Percentiles rank a stretch among this genome's conserved stretches.
These are phyloP conservation scores for Cydia splendana DNA, from an alignment of 1,140 invertebrate genomes.

Conservation along the genomic window DNA sequence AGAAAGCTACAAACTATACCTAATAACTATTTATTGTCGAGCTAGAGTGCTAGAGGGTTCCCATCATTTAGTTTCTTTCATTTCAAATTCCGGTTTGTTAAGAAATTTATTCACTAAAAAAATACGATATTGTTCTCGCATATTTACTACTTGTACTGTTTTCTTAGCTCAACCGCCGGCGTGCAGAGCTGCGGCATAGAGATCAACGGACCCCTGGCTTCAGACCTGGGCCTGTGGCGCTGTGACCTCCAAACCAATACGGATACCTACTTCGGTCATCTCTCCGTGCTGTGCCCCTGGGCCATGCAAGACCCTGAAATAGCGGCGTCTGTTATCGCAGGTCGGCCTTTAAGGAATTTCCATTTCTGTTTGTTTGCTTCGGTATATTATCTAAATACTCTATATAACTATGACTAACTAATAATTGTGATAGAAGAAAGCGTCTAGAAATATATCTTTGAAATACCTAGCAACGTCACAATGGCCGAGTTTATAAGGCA, in stretches of 20 bases:
- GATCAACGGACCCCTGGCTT: background rate
- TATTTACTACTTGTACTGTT: background rate
- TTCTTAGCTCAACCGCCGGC: background rate
- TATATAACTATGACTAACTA: background rate
- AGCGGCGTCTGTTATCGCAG: conserved; percentile 45
- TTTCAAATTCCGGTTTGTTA: too few relatives aligned
- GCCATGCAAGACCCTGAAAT: conserved; percentile 49
- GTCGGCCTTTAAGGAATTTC: conserved; percentile 34
- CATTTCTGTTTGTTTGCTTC: background rate
- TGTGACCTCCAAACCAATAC: conserved; percentile 26
- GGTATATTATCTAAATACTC: too few relatives aligned
- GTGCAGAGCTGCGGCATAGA: conserved; percentile 23
- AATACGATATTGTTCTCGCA: too few relatives aligned
- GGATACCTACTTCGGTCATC: conserved; percentile 26
- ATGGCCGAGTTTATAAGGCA: too few relatives aligned
- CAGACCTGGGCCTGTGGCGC: conserved; percentile 33
- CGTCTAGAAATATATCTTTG: too few relatives aligned
- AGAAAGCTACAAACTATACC: too few relatives aligned
- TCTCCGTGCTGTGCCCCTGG: conserved; percentile 30
- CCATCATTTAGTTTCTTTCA: too few relatives aligned
- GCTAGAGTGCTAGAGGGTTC: too few relatives aligned
- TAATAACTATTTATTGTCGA: too few relatives aligned
- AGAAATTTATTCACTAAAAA: too few relatives aligned
- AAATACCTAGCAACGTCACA: too few relatives aligned
- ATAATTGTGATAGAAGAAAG: too few relatives aligned